These are phyloP conservation scores for Chironomus riparius DNA, from an alignment of 2,888 invertebrate genomes.

Conservation along the genomic window DNA sequence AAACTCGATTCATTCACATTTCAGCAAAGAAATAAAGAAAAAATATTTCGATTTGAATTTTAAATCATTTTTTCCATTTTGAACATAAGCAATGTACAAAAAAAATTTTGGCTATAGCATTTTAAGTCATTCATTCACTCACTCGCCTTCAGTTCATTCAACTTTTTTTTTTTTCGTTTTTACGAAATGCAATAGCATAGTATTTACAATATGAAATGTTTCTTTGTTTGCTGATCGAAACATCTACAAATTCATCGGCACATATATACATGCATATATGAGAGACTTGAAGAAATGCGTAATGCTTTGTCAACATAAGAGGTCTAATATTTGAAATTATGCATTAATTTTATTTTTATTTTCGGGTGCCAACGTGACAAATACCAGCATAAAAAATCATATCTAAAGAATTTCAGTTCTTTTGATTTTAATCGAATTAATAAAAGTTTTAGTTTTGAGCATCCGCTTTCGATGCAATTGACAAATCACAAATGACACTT, in stretches of 20 bases:
- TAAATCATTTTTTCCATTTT: background rate
- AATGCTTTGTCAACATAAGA: background rate
- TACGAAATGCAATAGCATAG: slow-evolving; percentile 24
- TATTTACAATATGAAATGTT: slow-evolving; percentile 23
- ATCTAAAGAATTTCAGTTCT: background rate
- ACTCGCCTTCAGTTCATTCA: slow-evolving; percentile 25
- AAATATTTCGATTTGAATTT: background rate
- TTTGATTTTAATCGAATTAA: slow-evolving; percentile 8
- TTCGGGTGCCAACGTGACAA: background rate
- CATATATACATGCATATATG: background rate
- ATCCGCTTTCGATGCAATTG: slow-evolving; percentile 10
- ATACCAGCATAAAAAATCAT: background rate
- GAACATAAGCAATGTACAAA: no score
- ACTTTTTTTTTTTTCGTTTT: slow-evolving; percentile 3
- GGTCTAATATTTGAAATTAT: background rate
- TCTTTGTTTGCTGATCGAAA: slow-evolving; percentile 24
- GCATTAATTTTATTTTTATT: background rate
- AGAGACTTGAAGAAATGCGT: background rate
- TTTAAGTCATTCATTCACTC: background rate
- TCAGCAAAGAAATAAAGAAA: background rate
- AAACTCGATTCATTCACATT: background rate
- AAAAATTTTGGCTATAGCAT: background rate
- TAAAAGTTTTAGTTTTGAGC: background rate
- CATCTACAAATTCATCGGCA: slow-evolving; percentile 6
- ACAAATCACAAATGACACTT: background rate